Evolutionary conservation across 1,140 invertebrate species (phyloP), one percentile per base, ranked within the genome.

Genomic region (Popillia japonica): DNA sequence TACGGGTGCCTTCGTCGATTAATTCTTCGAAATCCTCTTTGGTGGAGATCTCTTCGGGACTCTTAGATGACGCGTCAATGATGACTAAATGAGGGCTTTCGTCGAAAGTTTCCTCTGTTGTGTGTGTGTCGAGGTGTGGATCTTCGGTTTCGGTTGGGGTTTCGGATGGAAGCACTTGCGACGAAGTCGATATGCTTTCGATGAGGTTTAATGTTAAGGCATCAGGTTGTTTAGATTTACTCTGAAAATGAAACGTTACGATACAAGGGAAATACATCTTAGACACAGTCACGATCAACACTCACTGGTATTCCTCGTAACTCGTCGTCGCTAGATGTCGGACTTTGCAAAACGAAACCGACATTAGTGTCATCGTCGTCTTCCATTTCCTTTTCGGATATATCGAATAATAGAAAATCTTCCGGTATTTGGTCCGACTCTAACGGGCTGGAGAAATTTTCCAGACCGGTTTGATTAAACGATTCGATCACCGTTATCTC

Each of bases 41-140:
- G 6, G 91, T 92, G 0, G 90, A 88, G 55, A 91, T 89, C 72
- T 91, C 90, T 77, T 92, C 90, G 0, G 91, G 90, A 0, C 90
- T 91, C 79, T 90, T 90, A 0, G 88, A 87, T 6, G 86, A 87
- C 0, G 90, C 88, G 80, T 92, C 90, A 0, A 92, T 90, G 2
- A 92, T 89, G 0, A 92, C 90, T 7, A 92, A 89, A 78, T 91
- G 90, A 9, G 90, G 90, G 75, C 91, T 90, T 55, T 89, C 90
- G 17, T 90, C 85, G 55, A 85, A 84, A 81, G 87, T 85, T 0
- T 87, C 81, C 23, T 78, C 78, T 0, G 55, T 42, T 2, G 44
- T n/a, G n/a, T n/a, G n/a, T 9, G 34, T 17, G 72, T 89, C 86
- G 0, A 86, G 84, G 77, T 85, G 85, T 10, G 88, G 80, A 77